Evolutionary conservation across 2,113 vertebrate species (phyloP), one percentile per base, ranked within the genome.

Genomic region (Heterotilapia buettikoferi): DNA sequence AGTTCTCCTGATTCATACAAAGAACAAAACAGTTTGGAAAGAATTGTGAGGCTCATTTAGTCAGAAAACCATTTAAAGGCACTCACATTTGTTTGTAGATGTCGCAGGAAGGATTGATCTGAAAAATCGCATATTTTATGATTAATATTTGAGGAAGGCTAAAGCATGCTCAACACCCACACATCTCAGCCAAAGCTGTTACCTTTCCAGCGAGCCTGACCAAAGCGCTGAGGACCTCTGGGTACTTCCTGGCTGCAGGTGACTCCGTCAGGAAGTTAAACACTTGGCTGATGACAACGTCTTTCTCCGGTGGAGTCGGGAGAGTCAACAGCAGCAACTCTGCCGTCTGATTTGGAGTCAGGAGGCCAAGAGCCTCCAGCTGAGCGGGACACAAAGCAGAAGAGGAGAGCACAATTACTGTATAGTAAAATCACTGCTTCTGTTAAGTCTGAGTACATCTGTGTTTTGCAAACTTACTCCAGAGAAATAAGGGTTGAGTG

Each of bases 51-150:
- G 57, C 5, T 1, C 10, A 1, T 24, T 10, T 47, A 6, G 9
- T 18, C 31, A 24, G 40, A 50, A 19, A 83, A 63, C 11, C 0
- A 11, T 66, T 13, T 43, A n/a, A 82, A 82, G 53, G 9, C 21
- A 95, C 95, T 96, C 66, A 96, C 95, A 95, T 94, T 1, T 56
- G 82, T 85, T 2, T 88, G 89, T 84, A 94, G 88, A 90, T 80
- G 8, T 5, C 3, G n/a, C 95, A 96, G 7, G 92, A 43, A 43
- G 63, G 57, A 8, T 36, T 19, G 3, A 82, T 56, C 95, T 95
- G 50, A 71, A 14, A 84, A 86, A 87, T 9, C 0, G 6, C 36
- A 86, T 2, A 56, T 45, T 45, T 57, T 21, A 86, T 3, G 24
- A 12, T 88, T 21, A 81, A 80, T 79, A 21, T 36, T 50, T 9